Evolutionary conservation across 2,888 invertebrate species (phyloP), one percentile per base, ranked within the genome.

Genomic region (Sylvicola fuscatus): DNA sequence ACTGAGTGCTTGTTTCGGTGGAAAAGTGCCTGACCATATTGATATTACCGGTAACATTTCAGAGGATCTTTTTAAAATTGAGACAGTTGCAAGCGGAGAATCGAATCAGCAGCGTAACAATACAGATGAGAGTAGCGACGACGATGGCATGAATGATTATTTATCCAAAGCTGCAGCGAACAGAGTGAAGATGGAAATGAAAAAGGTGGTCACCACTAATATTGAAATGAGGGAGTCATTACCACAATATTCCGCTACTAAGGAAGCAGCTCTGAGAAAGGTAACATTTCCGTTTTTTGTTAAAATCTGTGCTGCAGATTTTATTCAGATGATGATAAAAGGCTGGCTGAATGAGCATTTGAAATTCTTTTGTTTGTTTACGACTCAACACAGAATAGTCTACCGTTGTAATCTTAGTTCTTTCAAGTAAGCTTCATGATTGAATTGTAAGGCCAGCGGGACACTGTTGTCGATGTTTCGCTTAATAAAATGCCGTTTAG

Each of bases 161-260:
- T 21, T 21, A 21, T 21, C 21, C 47, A 1, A 43, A 43, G 11
- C 40, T 45, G 13, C 45, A 21, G 21, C n/a, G n/a, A n/a, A n/a
- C n/a, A 21, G 21, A 8, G 52, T 64, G 29, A 66, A 68, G 3
- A 62, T 72, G 42, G 55, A 72, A 39, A 60, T 80, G 56, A 54
- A 69, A 44, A 75, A 70, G 40, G 70, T 73, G 31, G 61, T 64
- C 2, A 51, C 79, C 38, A 64, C 65, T 34, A 76, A 72, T 2
- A 67, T 77, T 45, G 79, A 80, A 46, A 65, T 71, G 45, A 55
- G 71, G 3, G 44, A 50, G 11, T 45, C 45, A 3, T 14, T 52
- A 3, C 52, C 51, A 2, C 43, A 39, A 4, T 34, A 49, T 3
- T 38, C 46, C 38, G 61, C 68, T 16, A 70, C 60, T 41, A 65